Evolutionary conservation across 2,113 vertebrate genomes (phyloP), one percentile per base, ranked within the genome.

Genomic region (Alethe castanea): DNA sequence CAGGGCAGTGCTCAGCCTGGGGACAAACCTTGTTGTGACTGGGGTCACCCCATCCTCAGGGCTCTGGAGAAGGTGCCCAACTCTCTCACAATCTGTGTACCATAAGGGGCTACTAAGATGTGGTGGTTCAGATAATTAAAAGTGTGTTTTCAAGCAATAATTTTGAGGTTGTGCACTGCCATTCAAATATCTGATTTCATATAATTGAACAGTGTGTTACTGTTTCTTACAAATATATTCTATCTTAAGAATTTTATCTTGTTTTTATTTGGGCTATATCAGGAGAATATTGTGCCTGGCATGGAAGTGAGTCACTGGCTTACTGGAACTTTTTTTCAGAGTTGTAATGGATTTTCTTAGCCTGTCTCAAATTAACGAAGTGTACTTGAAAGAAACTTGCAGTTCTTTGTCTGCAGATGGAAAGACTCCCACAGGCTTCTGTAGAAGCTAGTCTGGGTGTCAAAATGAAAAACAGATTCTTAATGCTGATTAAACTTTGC

Each of bases 141-240:
- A 91, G 19, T 94, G 23, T 25, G 9, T 86, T 94, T 96, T 74
- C 88, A 74, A 88, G 77, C 80, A 78, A 45, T 54, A 71, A 64
- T 78, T 78, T 60, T 67, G 65, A 78, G 83, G 86, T 95, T 72
- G 48, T 53, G 80, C 56, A 52, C 56, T 88, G 57, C 73, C 69
- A 69, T 64, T 86, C 80, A 86, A 86, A 95, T 94, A 60, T 86
- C 71, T 94, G 73, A 84, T 92, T 95, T 92, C 80, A 36, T 84
- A 33, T 70, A 67, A 94, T 81, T 93, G 90, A 94, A 84, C 66
- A 61, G 29, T 59, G 29, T 47, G 53, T 80, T 65, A 42, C 62
- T 84, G 50, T 67, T 86, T 84, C 61, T 87, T 78, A 40, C 22
- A 60, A 81, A 88, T n/a, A 31, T 18, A 11, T 52, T 86, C 77